Evolutionary conservation across 1,140 invertebrate species (phyloP).

Genomic region (Lerema accius): DNA sequence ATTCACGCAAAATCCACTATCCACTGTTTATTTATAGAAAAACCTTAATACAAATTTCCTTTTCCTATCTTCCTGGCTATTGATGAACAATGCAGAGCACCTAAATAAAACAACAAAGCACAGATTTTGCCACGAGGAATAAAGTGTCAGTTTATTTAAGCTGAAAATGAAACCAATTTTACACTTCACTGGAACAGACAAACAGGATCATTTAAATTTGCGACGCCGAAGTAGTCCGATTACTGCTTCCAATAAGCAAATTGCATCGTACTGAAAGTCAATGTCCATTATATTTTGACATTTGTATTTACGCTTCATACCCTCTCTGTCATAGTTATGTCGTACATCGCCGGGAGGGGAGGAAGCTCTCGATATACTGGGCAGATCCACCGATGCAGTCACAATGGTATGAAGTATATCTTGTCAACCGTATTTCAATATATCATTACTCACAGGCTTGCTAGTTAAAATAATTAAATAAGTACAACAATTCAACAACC

Average conservation of each 20-base stretch:
- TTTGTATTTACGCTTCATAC: slow-evolving; percentile 40
- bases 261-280: slow-evolving; percentile 43
- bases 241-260: slow-evolving; percentile 48
- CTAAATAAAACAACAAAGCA: background rate
- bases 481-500: too few species aligned
- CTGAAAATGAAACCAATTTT: slow-evolving; percentile 25
- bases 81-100: too few species aligned
- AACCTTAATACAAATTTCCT: too few species aligned
- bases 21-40: too few species aligned
- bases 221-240: slow-evolving; percentile 35
- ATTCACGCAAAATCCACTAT: too few species aligned
- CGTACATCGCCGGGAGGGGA: slow-evolving; percentile 37
- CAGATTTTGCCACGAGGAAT: background rate
- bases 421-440: slow-evolving; percentile 29
- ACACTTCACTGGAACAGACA: slow-evolving; percentile 14
- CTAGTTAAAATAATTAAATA: too few species aligned
- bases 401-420: slow-evolving; percentile 45
- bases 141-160: background rate
- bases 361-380: slow-evolving; percentile 48
- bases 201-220: slow-evolving; percentile 33
- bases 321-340: slow-evolving; percentile 35
- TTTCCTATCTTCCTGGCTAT: too few species aligned
- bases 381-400: slow-evolving; percentile 50
- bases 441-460: slow-evolving; percentile 15
- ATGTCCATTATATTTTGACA: slow-evolving; percentile 47